Base-by-base conservation (phyloP, 2,113 vertebrate genomes). In the Apistogramma diplotaenia region DNA sequence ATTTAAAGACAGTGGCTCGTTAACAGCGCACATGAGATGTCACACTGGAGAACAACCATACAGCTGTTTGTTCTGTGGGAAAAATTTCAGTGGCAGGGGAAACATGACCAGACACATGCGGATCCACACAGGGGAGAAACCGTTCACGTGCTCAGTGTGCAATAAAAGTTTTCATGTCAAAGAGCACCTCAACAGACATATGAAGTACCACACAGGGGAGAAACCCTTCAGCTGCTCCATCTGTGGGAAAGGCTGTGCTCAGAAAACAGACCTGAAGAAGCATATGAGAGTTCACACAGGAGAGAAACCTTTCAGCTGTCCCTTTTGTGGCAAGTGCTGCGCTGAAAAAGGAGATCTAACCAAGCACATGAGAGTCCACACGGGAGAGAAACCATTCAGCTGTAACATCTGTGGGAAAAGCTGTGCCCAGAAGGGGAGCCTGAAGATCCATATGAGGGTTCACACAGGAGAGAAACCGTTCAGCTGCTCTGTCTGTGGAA, bases 1-100 rank as follows among this genome's bases (percentile, higher is more conserved):
- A 0, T 90, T 90, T 9, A 88, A 88, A 60, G 86, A 88, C 76
- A 90, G 86, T 1, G 87, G 86, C 0, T 89, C 89, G 0, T 5
- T 87, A 5, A 87, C 84, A 1, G 82, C 85, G 0, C 90, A 91
- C 74, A 87, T 87, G 90, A 33, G 86, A 10, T 77, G 82, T 46
- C 90, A 91, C 88, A 90, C 90, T 0, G 87, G 89, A 4, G 89
- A 90, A 58, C 82, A 89, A 7, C 89, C 89, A 2, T 90, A 87
- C 71, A 87, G 85, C 71, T 90, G 89, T 62, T 21, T 81, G 9
- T 90, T 90, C 54, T 90, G 88, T 6, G 74, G 78, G 61, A 87
- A 87, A 72, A 85, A 60, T n/a, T 90, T 90, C 33, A 90, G 85
- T 4, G 83, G 85, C 1, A 16, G 80, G 11, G 88, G 88, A 1